Conservation (phyloP, 2,888 invertebrate genomes). For the Pseudococcus jackbeardsleyi region DNA sequence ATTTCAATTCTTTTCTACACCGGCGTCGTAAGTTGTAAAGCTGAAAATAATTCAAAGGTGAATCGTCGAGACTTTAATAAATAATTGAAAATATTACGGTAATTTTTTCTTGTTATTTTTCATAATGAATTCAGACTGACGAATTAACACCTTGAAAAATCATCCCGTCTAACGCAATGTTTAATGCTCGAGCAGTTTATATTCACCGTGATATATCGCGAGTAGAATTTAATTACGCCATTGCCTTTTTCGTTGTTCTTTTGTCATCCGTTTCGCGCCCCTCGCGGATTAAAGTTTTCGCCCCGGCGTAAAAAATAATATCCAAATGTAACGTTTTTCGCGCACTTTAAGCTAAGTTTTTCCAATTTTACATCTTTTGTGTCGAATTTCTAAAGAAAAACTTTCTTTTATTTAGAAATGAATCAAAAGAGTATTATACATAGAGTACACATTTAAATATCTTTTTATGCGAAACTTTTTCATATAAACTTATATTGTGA, state of each 20-base stretch:
- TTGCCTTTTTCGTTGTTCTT: neutral
- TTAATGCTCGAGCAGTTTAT: conserved; percentile 4
- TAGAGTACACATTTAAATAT: neutral
- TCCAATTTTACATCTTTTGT: conserved; percentile 24
- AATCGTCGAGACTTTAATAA: neutral
- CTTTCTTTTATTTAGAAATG: conserved; percentile 8
- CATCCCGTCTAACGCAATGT: neutral
- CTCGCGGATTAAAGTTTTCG: neutral
- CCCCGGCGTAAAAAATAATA: neutral
- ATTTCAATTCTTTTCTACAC: too few species aligned
- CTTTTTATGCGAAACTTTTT: neutral
- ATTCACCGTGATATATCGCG: conserved; percentile 5
- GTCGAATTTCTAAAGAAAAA: neutral
- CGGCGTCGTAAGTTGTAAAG: too few species aligned
- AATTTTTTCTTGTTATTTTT: neutral
- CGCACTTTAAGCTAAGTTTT: neutral
- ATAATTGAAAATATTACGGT: conserved; percentile 8
- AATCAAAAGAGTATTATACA: conserved; percentile 1
- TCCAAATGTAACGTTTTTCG: neutral
- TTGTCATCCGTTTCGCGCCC: neutral
- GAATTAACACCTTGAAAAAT: conserved; percentile 19
- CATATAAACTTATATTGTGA: neutral
- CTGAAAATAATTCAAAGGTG: neutral
- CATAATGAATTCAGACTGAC: conserved; percentile 2
- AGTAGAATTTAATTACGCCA: conserved; percentile 16